These are phyloP conservation scores for Lepidotrigona ventralis DNA, from an alignment of 1,140 invertebrate genomes.

Conservation along the genomic window DNA sequence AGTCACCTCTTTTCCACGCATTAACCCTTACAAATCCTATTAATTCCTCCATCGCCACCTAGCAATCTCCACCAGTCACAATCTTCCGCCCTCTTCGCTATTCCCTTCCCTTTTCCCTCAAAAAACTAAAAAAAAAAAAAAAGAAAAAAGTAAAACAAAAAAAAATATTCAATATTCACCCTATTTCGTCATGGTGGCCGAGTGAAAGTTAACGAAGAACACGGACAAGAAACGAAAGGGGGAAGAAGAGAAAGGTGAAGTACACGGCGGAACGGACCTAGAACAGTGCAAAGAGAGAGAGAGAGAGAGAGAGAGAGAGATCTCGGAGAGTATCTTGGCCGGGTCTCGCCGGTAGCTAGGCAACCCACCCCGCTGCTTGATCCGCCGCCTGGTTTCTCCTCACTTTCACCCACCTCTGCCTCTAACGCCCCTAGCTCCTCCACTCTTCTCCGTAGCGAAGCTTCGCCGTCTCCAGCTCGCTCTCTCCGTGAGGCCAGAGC, in stretches of 20 bases:
- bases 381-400: slow-evolving; percentile 66
- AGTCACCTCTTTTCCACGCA: background rate
- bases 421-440: slow-evolving; percentile 51
- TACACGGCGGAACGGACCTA: slow-evolving; percentile 53
- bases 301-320: slow-evolving; percentile 61
- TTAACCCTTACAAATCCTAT: slow-evolving; percentile 13
- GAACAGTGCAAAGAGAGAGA: slow-evolving; percentile 67
- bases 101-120: too few species aligned
- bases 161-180: background rate
- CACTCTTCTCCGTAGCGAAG: slow-evolving; percentile 25
- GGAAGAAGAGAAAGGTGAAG: slow-evolving; percentile 30
- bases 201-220: slow-evolving; percentile 47
- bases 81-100: background rate
- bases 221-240: slow-evolving; percentile 25
- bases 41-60: background rate
- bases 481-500: background rate
- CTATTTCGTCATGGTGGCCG: background rate
- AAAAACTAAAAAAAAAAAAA: background rate
- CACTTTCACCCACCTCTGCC: slow-evolving; percentile 58
- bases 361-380: slow-evolving; percentile 73
- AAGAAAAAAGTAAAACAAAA: background rate
- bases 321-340: slow-evolving; percentile 79
- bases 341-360: slow-evolving; percentile 80
- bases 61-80: background rate
- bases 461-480: slow-evolving; percentile 44